Base-by-base conservation (phyloP, 2,113 vertebrate genomes). In the Rhipidura dahli region DNA sequence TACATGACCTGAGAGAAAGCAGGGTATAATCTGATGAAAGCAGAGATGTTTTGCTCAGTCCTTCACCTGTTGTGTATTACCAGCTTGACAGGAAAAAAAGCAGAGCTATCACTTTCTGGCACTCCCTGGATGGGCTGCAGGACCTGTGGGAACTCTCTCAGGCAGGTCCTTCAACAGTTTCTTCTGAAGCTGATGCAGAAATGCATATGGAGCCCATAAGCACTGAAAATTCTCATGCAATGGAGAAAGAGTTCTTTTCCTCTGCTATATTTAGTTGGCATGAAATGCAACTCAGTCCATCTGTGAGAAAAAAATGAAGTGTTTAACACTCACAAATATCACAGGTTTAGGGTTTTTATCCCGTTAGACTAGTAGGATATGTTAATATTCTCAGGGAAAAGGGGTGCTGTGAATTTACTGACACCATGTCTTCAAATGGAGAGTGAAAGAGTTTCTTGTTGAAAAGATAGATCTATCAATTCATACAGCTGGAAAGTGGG, bases 401-500 rank as follows among this genome's bases (percentile, higher is more conserved):
- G 17, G 88, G 72, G 77, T 95, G 69, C 23, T 87, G 75, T 96
- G 69, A 90, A 83, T 51, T 84, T 59, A 30, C 31, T 39, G 57
- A 68, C 63, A 91, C 45, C 51, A 33, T 53, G 26, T 78, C 45
- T 85, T 94, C 91, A 96, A 95, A 87, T 72, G 33, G 61, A 91
- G 68, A 91, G 56, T 90, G 60, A 82, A 94, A 94, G 73, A 51
- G n/a, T 91, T 87, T 91, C 70, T 89, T 72, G 35, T 24, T 44
- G 83, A 94, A 92, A 94, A 80, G 57, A 57, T 65, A 66, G 45
- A 63, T 83, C 57, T 94, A 89, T 79, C 31, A 87, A 65, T 91
- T 95, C 57, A 60, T 75, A 77, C 51, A 95, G 26, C 53, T 63
- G 95, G 56, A 93, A 97, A 95, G 87, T 95, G 9, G 8, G n/a